Conservation (phyloP, 2,888 invertebrate genomes). For the Thera obeliscata region DNA sequence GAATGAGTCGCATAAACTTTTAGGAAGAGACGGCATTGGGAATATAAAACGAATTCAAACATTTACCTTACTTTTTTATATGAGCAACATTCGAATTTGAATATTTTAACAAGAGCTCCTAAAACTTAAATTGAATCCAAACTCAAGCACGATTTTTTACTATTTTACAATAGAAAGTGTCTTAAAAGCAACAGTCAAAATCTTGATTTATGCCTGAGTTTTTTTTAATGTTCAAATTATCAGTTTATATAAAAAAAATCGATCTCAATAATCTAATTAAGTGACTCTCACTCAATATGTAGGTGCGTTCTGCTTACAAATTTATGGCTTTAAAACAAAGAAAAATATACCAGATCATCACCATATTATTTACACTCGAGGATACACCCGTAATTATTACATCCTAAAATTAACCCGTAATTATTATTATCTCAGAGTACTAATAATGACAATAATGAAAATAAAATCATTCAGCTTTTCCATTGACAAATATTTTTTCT, state of each 20-base stretch:
- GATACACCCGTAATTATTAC: conserved; percentile 1
- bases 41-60: conserved; percentile 1
- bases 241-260: no score
- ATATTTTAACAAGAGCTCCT: not conserved
- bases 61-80: not conserved
- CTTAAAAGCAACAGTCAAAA: no score
- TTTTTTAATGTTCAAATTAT: no score
- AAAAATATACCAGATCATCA: no score
- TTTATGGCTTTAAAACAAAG: no score
- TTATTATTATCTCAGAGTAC: conserved; percentile 48
- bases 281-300: not conserved
- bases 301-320: not conserved
- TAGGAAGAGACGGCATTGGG: conserved; percentile 1
- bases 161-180: no score
- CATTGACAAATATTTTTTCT: not conserved
- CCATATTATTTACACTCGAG: not conserved
- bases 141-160: not conserved
- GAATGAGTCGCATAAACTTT: conserved; percentile 2
- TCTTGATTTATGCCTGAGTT: no score
- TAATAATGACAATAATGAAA: not conserved
- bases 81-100: not conserved
- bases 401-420: conserved; percentile 40
- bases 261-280: no score
- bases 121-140: not conserved
- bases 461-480: not conserved